Evolutionary conservation across 2,888 invertebrate genomes (phyloP).

Genomic region (Ametastegia equiseti): DNA sequence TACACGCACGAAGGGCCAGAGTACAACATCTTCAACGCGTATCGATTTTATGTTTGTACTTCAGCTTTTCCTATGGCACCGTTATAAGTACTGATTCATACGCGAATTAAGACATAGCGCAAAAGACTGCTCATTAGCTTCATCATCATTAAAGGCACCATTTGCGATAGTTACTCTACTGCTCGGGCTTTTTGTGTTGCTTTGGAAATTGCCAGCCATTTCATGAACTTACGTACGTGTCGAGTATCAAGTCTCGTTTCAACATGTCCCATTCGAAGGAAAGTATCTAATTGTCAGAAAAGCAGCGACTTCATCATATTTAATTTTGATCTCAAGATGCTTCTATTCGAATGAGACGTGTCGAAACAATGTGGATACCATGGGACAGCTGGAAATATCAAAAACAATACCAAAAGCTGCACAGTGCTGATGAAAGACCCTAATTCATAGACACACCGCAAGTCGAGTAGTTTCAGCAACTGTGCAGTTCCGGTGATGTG

Average conservation of each 20-base stretch:
- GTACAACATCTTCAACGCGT: not conserved
- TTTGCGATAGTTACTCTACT: not conserved
- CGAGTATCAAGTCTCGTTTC: not conserved
- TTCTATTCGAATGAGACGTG: too few species aligned
- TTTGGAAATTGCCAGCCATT: not conserved
- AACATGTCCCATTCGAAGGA: too few species aligned
- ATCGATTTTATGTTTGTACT: not conserved
- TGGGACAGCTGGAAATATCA: not conserved
- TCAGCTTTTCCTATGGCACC: not conserved
- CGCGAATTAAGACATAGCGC: not conserved
- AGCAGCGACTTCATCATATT: too few species aligned
- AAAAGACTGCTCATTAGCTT: conserved; percentile 6
- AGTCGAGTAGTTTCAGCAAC: not conserved
- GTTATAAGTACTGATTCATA: not conserved
- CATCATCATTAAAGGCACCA: conserved; percentile 5
- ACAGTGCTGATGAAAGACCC: not conserved
- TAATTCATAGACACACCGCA: not conserved
- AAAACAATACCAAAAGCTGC: not conserved
- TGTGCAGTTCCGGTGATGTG: not conserved
- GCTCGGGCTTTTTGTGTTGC: not conserved
- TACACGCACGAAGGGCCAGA: not conserved
- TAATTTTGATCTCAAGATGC: too few species aligned
- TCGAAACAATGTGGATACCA: too few species aligned
- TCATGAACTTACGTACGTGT: not conserved
- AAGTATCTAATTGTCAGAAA: too few species aligned